Evolutionary conservation across 2,113 vertebrate genomes (phyloP), one percentile per base, ranked within the genome.

Genomic region (Corapipo altera): DNA sequence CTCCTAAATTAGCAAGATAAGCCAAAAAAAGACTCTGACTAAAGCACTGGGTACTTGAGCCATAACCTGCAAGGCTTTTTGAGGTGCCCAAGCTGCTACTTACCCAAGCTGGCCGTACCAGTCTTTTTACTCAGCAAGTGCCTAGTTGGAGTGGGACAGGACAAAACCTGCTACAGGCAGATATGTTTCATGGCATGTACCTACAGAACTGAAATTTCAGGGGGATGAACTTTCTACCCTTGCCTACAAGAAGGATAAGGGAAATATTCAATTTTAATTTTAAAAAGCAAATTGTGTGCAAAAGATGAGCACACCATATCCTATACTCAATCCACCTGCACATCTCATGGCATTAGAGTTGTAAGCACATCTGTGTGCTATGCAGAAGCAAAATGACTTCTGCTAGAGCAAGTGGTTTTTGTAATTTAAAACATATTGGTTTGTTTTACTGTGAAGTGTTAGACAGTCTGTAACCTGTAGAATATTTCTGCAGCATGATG

Each of bases 131-230:
- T 82, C 0, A 0, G 5, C 35, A 41, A 14, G 15, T 75, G 17
- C 32, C 22, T 24, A 1, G 3, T 5, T 13, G 5, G 35, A 9
- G 8, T 6, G 0, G 15, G 33, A 72, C 16, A 51, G 62, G 41
- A 30, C 15, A 64, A 85, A 59, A 65, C 6, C 17, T 4, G 2
- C 5, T 52, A 44, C 6, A 41, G 39, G n/a, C 46, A 46, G 32
- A 20, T 55, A 4, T 0, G 3, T 14, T 59, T 88, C 41, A 23
- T n/a, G n/a, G 20, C 27, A 33, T 79, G 33, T 54, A 49, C 52
- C 49, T 37, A 21, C 58, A 77, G 43, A 62, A 46, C 11, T 73
- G 26, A 11, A 13, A 0, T 49, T 85, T 71, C 0, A 0, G 23
- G 19, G 4, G 9, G 4, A 4, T 59, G n/a, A 90, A 22, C 41